Evolutionary conservation across 2,797 vertebrate genomes (phyloP), one percentile per base, ranked within the genome.

Genomic region (Mallotus villosus): DNA sequence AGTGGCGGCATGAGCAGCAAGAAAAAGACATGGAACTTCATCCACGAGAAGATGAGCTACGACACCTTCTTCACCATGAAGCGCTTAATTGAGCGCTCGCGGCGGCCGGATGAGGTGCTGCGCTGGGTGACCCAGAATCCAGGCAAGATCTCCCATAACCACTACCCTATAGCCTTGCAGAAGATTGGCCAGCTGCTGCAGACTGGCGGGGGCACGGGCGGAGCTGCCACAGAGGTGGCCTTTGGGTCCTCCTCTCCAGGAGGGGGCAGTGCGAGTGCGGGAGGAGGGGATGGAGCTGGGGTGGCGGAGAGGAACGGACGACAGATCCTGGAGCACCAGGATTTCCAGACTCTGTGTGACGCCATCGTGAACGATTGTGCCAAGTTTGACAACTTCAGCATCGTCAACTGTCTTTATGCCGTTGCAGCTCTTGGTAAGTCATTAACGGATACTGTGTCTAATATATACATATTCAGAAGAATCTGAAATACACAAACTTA

Each of bases 101-200:
- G 86, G 64, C 93, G 86, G 0, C 92, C 95, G 0, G 95, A 95
- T 0, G 96, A 97, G 81, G 94, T 97, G 59, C 92, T 97, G 57
- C 95, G 95, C 49, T 97, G 96, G 96, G 92, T 98, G 71, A 93
- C 94, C 0, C 96, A 98, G 92, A 97, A 97, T 87, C 96, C 96
- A 0, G 85, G 90, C 73, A 96, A 96, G 85, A 94, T 97, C 82
- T 96, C 93, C 0, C 91, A 95, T 75, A 94, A 95, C 86, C 96
- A 97, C 84, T 96, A 96, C 85, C 94, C 95, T 0, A 93, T 97
- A 0, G 95, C 96, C 1, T 92, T 97, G 63, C 94, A 94, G 86
- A 95, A 95, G 80, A 95, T 97, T 3, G 94, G 95, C 6, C 92
- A 90, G 85, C 92, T 97, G 61, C 90, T 95, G 70, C 93, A 94